Percentiles rank a stretch among this genome's conserved stretches.
Evolutionary conservation across 92 coral and sea anemone species (phyloP).

Genomic region (Desmophyllum pertusum): DNA sequence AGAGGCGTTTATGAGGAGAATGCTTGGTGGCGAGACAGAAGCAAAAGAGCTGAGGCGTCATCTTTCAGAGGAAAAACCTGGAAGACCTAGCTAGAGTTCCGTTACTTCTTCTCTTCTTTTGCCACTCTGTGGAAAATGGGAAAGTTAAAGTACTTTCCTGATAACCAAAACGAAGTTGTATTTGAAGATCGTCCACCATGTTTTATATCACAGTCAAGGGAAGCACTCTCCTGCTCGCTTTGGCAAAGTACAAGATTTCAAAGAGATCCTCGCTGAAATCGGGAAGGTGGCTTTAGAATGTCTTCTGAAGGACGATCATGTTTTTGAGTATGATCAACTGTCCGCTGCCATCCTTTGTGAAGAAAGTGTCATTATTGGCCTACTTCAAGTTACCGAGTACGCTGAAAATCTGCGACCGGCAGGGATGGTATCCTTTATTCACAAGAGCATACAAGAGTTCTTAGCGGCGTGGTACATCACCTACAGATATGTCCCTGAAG

Average conservation of each 20-base stretch:
- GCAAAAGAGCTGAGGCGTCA: no score
- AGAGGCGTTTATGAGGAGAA: background rate
- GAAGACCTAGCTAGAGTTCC: slow-evolving; percentile 2
- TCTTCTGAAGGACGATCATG: slow-evolving; percentile 12
- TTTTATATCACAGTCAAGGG: background rate
- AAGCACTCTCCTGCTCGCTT: background rate
- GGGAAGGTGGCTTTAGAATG: slow-evolving; percentile 45
- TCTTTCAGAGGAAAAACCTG: background rate
- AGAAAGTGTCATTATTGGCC: slow-evolving; percentile 17
- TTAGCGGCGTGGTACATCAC: slow-evolving; percentile 44
- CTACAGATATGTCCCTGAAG: slow-evolving; percentile 9
- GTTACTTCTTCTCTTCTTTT: slow-evolving; percentile 26
- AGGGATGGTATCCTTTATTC: slow-evolving; percentile 43
- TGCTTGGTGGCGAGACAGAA: no score
- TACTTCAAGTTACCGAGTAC: slow-evolving; percentile 22
- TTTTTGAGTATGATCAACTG: slow-evolving; percentile 40
- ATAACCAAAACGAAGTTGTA: slow-evolving; percentile 21
- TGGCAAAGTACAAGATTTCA: background rate
- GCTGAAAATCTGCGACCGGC: slow-evolving; percentile 5
- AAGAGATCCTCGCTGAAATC: slow-evolving; percentile 13
- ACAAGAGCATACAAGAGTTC: slow-evolving; percentile 45
- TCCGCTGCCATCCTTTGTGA: slow-evolving; percentile 10
- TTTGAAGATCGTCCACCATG: slow-evolving; percentile 1
- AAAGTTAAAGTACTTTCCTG: background rate
- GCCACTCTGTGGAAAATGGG: slow-evolving; percentile 33